Conservation (phyloP, 2,888 invertebrate species). For the Eupithecia vulgata region DNA sequence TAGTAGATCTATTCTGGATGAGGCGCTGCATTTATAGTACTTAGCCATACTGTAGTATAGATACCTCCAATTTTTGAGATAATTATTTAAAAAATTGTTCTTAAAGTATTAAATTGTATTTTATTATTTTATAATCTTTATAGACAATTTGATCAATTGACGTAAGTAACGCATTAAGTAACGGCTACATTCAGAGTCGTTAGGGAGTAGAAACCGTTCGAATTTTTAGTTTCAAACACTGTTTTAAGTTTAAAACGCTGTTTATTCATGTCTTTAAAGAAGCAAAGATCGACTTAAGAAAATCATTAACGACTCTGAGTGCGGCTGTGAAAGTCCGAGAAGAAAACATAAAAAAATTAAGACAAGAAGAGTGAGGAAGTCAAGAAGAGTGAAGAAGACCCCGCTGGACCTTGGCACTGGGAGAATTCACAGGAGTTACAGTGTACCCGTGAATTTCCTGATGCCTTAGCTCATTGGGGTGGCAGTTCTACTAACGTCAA, state of each 20-base stretch:
- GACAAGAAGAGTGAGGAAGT: conserved; percentile 22
- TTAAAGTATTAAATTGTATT: too few species aligned
- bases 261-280: neutral
- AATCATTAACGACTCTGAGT: neutral
- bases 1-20: too few species aligned
- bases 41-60: too few species aligned
- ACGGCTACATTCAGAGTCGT: neutral
- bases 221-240: too few species aligned
- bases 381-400: conserved; percentile 42
- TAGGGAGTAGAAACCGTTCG: neutral
- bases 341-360: conserved; percentile 28
- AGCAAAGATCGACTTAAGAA: neutral
- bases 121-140: too few species aligned
- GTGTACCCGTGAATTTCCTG: conserved; percentile 84
- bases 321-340: neutral
- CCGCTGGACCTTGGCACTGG: conserved; percentile 81
- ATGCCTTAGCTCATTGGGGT: conserved; percentile 77
- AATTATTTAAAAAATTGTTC: too few species aligned
- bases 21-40: too few species aligned
- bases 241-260: neutral
- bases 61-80: too few species aligned
- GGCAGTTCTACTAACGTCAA: conserved; percentile 23
- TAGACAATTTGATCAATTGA: too few species aligned
- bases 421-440: conserved; percentile 84
- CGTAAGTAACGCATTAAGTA: neutral